A percentile compares a stretch with the other conserved stretches of the same genome.
Conservation (phyloP, 2,113 vertebrate genomes). For the Anseranas semipalmata region DNA sequence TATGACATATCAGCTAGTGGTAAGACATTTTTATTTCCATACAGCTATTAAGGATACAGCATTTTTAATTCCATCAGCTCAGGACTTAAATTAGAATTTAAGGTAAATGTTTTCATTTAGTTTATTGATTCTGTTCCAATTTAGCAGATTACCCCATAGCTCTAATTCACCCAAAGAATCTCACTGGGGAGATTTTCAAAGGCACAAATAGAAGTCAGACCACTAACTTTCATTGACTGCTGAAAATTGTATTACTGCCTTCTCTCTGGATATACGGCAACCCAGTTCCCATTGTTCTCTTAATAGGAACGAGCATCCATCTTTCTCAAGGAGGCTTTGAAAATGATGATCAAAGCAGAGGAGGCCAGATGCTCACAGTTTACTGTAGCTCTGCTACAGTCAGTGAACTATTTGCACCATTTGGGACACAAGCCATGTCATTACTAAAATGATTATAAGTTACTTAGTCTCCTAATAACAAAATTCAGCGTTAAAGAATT, state of each 20-base stretch:
- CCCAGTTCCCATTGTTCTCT: constrained; percentile 7
- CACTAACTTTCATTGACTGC: neutral
- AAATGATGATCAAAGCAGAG: constrained; percentile 50
- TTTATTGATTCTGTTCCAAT: constrained; percentile 44
- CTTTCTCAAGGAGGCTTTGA: constrained; percentile 42
- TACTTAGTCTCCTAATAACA: neutral
- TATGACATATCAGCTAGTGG: neutral
- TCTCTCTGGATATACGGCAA: neutral
- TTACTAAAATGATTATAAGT: constrained; percentile 19
- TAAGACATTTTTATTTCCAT: neutral
- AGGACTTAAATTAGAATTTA: neutral
- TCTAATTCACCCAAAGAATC: constrained; percentile 29
- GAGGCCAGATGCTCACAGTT: neutral
- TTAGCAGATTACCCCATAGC: constrained; percentile 33
- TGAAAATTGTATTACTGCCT: constrained; percentile 27
- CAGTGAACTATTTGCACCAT: constrained; percentile 13
- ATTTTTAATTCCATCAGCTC: constrained; percentile 9
- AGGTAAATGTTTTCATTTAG: constrained; percentile 46
- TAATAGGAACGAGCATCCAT: constrained; percentile 33
- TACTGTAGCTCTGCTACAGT: neutral
- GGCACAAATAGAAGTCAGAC: constrained; percentile 11
- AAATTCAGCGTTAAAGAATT: neutral
- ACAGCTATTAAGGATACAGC: neutral
- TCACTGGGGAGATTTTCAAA: constrained; percentile 50
- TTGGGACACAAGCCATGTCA: neutral